Base-by-base conservation (phyloP, 2,888 invertebrate species). In the Sacculina carcini region DNA sequence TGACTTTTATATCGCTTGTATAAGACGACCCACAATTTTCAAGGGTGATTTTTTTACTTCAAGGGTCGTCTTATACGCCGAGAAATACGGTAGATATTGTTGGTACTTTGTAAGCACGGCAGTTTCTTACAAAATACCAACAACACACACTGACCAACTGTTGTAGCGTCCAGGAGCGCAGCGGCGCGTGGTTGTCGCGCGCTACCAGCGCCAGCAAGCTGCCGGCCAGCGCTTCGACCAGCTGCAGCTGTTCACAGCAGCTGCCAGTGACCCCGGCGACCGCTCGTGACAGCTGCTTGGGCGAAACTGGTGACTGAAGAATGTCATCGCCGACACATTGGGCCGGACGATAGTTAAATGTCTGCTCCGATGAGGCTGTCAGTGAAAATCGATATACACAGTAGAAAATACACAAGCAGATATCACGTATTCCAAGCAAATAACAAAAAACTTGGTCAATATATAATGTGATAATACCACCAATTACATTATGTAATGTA, bases 151-250 rank as follows among this genome's bases (percentile, higher is more conserved):
- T 65, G 59, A 73, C 72, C 55, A 76, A 62, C 60, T 74, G 73
- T 55, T 72, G 70, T 2, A 71, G 67, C 0, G 75, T 73, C 76
- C 75, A 76, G 59, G 73, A 71, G 31, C 73, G 66, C 57, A 71
- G 67, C 26, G 62, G 62, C 14, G 68, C 63, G 39, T n/a, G n/a
- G n/a, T n/a, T n/a, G n/a, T n/a, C n/a, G n/a, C 67, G 64, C n/a
- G 73, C 64, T 48, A 68, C 65, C 21, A 67, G 66, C 0, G 75
- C 74, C 54, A 75, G 62, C 12, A 73, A 66, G 61, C 72, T 75
- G 1, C 73, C 72, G 5, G 74, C 68, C 47, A 75, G 61, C 5
- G 75, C 73, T 61, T 75, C 73, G 34, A 73, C 70, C 39, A 76
- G 62, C 52, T 71, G 68, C 38, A 74, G 62, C n/a, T n/a, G n/a